Base-by-base conservation (phyloP, 2,888 invertebrate species). In the Hyalella azteca region DNA sequence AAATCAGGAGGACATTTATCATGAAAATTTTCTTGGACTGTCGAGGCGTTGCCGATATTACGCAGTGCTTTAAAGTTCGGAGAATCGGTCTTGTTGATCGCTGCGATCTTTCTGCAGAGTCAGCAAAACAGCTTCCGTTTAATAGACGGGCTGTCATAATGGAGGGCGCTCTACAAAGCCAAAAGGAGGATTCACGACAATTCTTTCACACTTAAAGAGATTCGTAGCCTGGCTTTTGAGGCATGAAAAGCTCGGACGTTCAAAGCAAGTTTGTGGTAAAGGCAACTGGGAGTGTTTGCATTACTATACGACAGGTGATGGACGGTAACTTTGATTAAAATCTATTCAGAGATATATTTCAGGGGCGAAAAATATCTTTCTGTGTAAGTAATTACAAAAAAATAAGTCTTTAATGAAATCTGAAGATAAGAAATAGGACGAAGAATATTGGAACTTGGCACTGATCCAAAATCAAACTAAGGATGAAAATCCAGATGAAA, bases 21-120 rank as follows among this genome's bases (percentile, higher is more conserved):
- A 45, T 45, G 11, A 15, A 45, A 45, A 45, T 45, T 15, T 45
- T 15, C 45, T 11, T 45, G 45, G 15, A 45, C 9, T 45, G 45
- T 45, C 45, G 15, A 9, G 11, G 11, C 15, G 45, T 45, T 15
- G 45, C 45, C 45, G 15, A 15, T 11, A 45, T 45, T 45, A 45
- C 11, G 45, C 15, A 11, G 45, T 45, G 15, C 11, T 66, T 66
- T 36, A 22, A 32, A 36, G 66, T 36, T 36, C 36, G 3, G 36
- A 36, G 66, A 66, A 66, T 66, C 66, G 19, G 66, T 66, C 36
- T 36, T 66, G 13, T 66, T 66, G 66, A 66, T 66, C 39, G 36
- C 66, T 22, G 22, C 36, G 39, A 5, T 19, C 29, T 22, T 66
- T 66, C 36, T 36, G 66, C 66, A 15, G 9, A n/a, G 66, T 66